Conservation (phyloP, 92 coral and sea anemone species). For the Heteractis magnifica region DNA sequence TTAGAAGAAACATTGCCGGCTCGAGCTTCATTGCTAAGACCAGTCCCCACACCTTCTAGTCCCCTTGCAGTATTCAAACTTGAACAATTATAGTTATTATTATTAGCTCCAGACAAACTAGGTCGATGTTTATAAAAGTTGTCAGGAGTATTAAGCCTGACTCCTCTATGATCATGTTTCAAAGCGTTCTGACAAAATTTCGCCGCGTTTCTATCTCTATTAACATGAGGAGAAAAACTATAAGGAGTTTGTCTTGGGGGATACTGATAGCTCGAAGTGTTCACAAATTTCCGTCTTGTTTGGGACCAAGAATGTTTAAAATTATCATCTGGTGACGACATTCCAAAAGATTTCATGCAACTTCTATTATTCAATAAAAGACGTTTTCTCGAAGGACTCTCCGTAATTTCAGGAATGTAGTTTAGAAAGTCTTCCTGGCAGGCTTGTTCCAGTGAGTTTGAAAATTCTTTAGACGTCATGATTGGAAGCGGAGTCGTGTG, state of each 20-base stretch:
- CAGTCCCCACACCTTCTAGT: neutral
- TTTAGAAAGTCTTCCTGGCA: conserved; percentile 75
- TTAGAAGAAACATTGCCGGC: neutral
- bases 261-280: neutral
- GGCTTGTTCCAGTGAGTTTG: conserved; percentile 51
- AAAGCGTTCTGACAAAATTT: neutral
- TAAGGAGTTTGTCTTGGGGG: neutral
- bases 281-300: neutral
- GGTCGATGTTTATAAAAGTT: neutral
- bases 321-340: neutral
- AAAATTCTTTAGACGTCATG: conserved; percentile 29
- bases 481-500: neutral
- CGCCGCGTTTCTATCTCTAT: neutral
- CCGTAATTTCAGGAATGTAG: conserved; percentile 74
- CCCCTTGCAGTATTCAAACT: neutral
- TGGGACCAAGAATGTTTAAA: neutral
- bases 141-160: neutral
- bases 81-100: neutral
- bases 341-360: neutral
- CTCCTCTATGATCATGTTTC: neutral
- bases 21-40: neutral
- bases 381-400: conserved; percentile 33
- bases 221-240: neutral
- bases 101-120: neutral
- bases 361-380: conserved; percentile 1